Base-by-base conservation (phyloP, 2,113 vertebrate species). In the Nycticorax nycticorax region DNA sequence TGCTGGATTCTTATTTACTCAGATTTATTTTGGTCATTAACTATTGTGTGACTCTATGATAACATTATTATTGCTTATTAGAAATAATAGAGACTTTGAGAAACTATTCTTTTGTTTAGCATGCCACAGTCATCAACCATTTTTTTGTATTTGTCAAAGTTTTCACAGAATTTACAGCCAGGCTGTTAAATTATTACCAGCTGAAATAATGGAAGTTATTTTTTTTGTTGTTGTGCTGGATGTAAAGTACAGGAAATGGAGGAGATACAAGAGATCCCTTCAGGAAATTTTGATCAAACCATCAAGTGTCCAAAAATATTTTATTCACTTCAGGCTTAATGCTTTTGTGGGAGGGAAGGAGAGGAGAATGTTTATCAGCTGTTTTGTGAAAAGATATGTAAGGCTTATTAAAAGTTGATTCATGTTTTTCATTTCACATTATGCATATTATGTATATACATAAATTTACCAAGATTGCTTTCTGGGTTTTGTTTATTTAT, bases 161-260 rank as follows among this genome's bases (percentile, higher is more conserved):
- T 59, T 94, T 28, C 74, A 60, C 37, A 60, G 84, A 68, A 89
- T 59, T 90, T 92, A 82, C 76, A 92, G 72, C 30, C 78, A 85
- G 63, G 67, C 63, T 89, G 47, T 67, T 75, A 95, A 98, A 96
- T 96, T 87, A 96, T 88, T 96, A 52, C 95, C 97, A 98, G 97
- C 93, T 97, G 97, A 92, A 97, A 96, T 95, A 98, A 97, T 88
- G 96, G n/a, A 47, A 37, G 33, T 79, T 41, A 10, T 13, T 91
- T 94, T 72, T 72, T 28, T 39, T 94, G 39, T 57, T 89, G 60
- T 81, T 71, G 64, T 83, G 64, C 47, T 97, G 89, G 67, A 71
- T 73, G 32, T 52, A 52, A 83, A 89, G 69, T 47, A 91, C 93
- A 91, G 88, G 94, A 96, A 97, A 86, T 7, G 8, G 63, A 85